These are phyloP conservation scores for Harpalus rubripes DNA, from an alignment of 2,888 invertebrate genomes.

Conservation along the genomic window DNA sequence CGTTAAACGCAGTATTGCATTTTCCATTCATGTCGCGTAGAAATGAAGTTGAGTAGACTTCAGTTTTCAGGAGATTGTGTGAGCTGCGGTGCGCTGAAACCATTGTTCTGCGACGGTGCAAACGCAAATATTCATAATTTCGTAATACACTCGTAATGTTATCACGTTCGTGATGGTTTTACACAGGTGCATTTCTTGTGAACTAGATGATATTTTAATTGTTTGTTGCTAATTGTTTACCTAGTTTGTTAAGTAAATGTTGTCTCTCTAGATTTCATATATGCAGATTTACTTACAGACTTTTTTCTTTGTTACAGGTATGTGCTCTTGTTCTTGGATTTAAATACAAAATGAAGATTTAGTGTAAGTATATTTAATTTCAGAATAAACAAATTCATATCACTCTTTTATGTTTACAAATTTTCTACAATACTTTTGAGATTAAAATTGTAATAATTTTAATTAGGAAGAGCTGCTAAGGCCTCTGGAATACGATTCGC, in stretches of 20 bases:
- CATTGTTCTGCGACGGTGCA: neutral
- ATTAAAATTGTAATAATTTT: too few species aligned
- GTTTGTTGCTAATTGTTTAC: neutral
- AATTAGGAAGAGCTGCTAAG: too few species aligned
- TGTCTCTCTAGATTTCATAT: neutral
- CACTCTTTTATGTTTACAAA: too few species aligned
- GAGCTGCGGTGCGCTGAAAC: neutral
- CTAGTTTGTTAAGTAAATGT: neutral
- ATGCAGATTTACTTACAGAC: neutral
- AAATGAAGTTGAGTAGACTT: conserved; percentile 12
- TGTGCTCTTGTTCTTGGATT: neutral
- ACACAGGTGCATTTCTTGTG: neutral
- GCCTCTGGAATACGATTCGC: too few species aligned
- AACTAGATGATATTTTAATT: neutral
- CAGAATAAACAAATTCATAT: too few species aligned
- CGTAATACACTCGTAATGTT: neutral
- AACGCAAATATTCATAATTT: neutral
- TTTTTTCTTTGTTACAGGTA: neutral
- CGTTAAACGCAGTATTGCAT: neutral
- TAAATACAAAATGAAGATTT: too few species aligned
- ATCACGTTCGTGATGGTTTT: neutral
- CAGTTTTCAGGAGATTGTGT: neutral
- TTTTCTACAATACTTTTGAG: too few species aligned
- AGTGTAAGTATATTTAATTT: too few species aligned
- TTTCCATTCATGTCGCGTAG: conserved; percentile 25